These are phyloP conservation scores for Chloroclysta siterata DNA, from an alignment of 2,888 invertebrate species.

Conservation along the genomic window DNA sequence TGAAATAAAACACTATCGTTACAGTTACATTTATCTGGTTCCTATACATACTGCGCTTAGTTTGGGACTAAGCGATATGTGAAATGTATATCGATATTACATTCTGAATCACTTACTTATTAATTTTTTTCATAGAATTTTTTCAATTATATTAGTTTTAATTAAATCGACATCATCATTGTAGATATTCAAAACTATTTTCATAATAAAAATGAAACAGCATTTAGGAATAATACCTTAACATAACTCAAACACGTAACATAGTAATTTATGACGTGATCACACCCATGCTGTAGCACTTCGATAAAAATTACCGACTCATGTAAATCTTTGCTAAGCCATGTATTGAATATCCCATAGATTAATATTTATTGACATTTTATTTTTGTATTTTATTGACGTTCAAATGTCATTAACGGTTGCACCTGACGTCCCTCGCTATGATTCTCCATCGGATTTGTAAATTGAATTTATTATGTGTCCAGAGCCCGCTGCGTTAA, in stretches of 20 bases:
- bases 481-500: constrained; percentile 58
- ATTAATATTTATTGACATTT: constrained; percentile 79
- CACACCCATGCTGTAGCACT: constrained; percentile 20
- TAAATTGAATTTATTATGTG: constrained; percentile 69
- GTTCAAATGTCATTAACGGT: constrained; percentile 79
- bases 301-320: constrained; percentile 38
- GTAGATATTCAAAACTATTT: constrained; percentile 5
- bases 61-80: no score
- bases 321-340: constrained; percentile 59
- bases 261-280: constrained; percentile 30
- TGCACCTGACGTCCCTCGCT: constrained; percentile 60
- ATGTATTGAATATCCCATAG: constrained; percentile 71
- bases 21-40: no score
- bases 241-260: constrained; percentile 32
- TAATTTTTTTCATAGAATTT: no score
- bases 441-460: constrained; percentile 51
- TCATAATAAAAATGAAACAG: constrained; percentile 30
- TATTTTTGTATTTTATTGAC: constrained; percentile 77
- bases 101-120: no score
- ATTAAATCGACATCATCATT: no score
- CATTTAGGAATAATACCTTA: constrained; percentile 22
- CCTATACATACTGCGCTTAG: no score
- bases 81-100: no score
- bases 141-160: no score
- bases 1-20: no score